Base-by-base conservation (phyloP, 2,888 invertebrate genomes). In the Mythimna lalbum region DNA sequence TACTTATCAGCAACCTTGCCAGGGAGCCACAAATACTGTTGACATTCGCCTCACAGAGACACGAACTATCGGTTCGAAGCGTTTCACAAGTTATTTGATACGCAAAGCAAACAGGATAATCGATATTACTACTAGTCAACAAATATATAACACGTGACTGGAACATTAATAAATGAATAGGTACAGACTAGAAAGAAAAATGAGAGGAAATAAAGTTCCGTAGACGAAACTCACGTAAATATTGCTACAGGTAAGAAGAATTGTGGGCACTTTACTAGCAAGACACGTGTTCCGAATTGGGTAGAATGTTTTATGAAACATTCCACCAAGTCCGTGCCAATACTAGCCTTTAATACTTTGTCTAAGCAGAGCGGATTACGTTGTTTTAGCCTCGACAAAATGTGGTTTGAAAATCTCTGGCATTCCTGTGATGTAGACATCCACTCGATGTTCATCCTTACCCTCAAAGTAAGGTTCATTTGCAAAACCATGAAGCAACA, bases 31-130 rank as follows among this genome's bases (percentile, higher is more conserved):
- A 50, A 43, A 43, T 14, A 21, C 14, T 27, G 31, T 63, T 64
- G 47, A 61, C 27, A 43, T 63, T 27, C 19, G 39, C 39, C 2
- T 21, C 2, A 36, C 55, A 63, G 31, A 61, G 47, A 33, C 6
- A 7, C 36, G 12, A 5, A 52, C 23, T 49, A n/a, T 56, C 23
- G 31, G 49, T 31, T 71, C 47, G 43, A 10, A 63, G 19, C 27
- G 57, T 23, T 59, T 31, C 55, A 47, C 49, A 36, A 69, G 75
- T 60, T 60, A 65, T 59, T 65, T 55, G 57, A 72, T 75, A 65
- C 23, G 59, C 62, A 43, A 59, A 72, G 36, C 55, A 70, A 76
- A 76, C 71, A 71, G 57, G 71, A 59, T 50, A 70, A 66, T 50
- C 12, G 47, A 21, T 23, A 47, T 50, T 63, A 33, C 31, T n/a